These are phyloP conservation scores for Rutilus rutilus DNA, from an alignment of 2,113 vertebrate species.

Conservation along the genomic window DNA sequence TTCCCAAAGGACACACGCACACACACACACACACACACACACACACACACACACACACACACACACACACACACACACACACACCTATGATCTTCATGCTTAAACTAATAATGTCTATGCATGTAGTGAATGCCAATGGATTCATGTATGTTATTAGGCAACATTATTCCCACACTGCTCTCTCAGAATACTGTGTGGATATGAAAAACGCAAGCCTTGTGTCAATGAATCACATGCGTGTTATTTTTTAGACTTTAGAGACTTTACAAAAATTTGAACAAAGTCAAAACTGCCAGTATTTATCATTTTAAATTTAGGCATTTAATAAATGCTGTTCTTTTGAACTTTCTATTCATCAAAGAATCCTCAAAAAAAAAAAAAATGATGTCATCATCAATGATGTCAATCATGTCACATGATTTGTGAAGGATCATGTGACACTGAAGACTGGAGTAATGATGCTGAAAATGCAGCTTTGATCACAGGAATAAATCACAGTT, in stretches of 20 bases:
- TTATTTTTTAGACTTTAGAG: neutral
- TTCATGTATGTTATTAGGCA: neutral
- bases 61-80: neutral
- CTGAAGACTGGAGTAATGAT: too few relatives aligned
- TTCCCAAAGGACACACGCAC: neutral
- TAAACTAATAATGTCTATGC: neutral
- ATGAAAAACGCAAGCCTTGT: neutral
- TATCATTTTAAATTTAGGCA: too few relatives aligned
- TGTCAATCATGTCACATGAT: too few relatives aligned
- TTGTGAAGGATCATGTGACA: too few relatives aligned
- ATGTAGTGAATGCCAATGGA: neutral
- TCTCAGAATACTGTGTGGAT: neutral
- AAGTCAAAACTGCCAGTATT: too few relatives aligned
- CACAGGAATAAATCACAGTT: too few relatives aligned
- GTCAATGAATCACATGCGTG: neutral
- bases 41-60: neutral
- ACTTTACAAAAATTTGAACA: neutral
- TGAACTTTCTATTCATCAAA: too few relatives aligned
- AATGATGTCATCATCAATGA: too few relatives aligned
- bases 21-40: neutral
- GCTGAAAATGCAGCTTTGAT: too few relatives aligned
- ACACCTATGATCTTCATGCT: slow-evolving; percentile 18
- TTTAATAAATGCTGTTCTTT: too few relatives aligned
- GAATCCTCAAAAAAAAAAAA: too few relatives aligned
- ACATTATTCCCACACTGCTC: neutral